These are phyloP conservation scores for Tethya wilhelma DNA, from an alignment of 37 sponge, comb jelly and placozoan genomes.

Conservation along the genomic window DNA sequence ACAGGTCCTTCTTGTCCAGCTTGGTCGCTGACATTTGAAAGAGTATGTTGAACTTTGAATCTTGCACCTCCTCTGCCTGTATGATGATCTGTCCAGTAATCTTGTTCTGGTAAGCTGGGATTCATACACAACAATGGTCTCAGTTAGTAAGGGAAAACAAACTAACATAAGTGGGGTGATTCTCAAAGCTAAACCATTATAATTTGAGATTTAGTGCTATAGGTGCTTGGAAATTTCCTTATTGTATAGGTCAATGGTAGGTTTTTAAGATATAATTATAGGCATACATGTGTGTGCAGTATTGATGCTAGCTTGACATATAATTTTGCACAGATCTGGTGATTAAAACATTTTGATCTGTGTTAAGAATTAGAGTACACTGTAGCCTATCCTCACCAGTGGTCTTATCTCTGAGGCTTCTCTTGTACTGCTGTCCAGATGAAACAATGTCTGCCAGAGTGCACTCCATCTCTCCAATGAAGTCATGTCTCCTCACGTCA, in stretches of 20 bases:
- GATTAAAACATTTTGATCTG: no score
- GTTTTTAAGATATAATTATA: no score
- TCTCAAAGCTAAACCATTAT: no score
- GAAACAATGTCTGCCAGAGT: conserved; percentile 73
- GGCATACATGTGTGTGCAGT: background rate
- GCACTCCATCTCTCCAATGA: conserved; percentile 71
- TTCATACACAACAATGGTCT: background rate
- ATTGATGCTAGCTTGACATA: background rate
- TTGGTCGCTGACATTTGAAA: conserved; percentile 75
- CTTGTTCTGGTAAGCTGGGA: background rate
- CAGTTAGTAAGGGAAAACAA: background rate
- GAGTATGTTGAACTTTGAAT: conserved; percentile 63
- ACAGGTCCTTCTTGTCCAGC: conserved; percentile 93
- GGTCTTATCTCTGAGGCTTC: conserved; percentile 43
- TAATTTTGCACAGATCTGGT: background rate
- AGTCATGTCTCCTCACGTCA: conserved; percentile 64
- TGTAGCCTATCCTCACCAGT: conserved; percentile 54
- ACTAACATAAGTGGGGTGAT: background rate
- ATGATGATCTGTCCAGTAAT: conserved; percentile 62
- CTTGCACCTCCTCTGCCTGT: conserved; percentile 70
- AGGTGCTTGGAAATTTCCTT: no score
- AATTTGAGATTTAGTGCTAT: no score
- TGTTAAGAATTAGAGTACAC: no score
- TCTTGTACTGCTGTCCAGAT: conserved; percentile 62
- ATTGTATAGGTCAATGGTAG: no score